Base-by-base conservation (phyloP, 2,113 vertebrate species). In the Phrynosoma platyrhinos region DNA sequence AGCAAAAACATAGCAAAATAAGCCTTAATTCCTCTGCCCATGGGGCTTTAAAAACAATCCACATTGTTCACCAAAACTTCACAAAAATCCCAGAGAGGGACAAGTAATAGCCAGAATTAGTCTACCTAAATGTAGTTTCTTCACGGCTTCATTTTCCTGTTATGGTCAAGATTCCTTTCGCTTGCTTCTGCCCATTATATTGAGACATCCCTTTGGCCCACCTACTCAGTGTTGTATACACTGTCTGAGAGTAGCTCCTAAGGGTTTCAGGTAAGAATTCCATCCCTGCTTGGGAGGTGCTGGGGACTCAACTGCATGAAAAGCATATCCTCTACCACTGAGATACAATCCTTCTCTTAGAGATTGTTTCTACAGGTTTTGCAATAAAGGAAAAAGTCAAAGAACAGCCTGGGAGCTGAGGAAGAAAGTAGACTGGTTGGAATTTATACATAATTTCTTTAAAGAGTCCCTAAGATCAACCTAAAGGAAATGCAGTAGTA, bases 401-500 rank as follows among this genome's bases (percentile, higher is more conserved):
- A 74, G 47, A 55, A 42, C 36, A 52, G 40, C 47, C 25, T 83
- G 47, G 82, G 66, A 83, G 40, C 40, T 30, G 7, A 52, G 30
- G 81, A 83, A 18, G 40, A 69, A 27, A 42, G 69, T 21, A 25
- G 42, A 83, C 21, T 84, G 12, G 69, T 20, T 55, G 52, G 20
- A 66, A 82, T 82, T 40, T 64, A 66, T 42, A 42, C 10, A 18
- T 30, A 32, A 52, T 4, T 66, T 40, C 36, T 55, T 25, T 21
- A 78, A 76, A 83, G 8, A 52, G 30, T n/a, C 1, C 13, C 40
- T 68, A 62, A 58, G 27, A 18, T 25, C 18, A 0, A 0, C 1
- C 2, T 85, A 91, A 3, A 3, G 72, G 87, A 23, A 87, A 1
- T 47, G 69, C 16, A 88, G 75, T 85, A 87, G 82, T 84, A 84